Evolutionary conservation across 2,888 invertebrate species (phyloP).

Genomic region (Callyntrura sp.): DNA sequence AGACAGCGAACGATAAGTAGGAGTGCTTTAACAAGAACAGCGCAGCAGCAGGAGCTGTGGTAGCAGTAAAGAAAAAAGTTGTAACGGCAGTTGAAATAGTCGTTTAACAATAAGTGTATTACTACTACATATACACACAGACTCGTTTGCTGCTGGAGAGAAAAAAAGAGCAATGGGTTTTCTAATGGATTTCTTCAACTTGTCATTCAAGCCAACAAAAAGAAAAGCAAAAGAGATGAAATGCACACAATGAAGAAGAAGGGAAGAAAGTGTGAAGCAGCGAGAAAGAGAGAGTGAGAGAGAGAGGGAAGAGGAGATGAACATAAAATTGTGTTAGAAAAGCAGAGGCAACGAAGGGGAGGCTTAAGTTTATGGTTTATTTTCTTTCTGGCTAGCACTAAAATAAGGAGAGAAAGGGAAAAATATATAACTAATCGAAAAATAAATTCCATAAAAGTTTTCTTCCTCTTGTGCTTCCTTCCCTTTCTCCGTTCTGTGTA

Average conservation of each 20-base stretch:
- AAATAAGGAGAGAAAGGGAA: background rate
- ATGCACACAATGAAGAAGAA: background rate
- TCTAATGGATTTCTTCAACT: conserved; percentile 71
- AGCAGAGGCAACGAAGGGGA: background rate
- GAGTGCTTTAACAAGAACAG: conserved; percentile 14
- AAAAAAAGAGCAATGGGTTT: conserved; percentile 53
- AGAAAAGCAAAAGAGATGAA: conserved; percentile 22
- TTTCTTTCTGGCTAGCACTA: too few relatives aligned
- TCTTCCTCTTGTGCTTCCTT: too few relatives aligned
- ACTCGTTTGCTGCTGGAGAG: background rate
- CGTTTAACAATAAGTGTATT: too few relatives aligned
- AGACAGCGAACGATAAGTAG: conserved; percentile 41
- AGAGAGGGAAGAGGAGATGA: background rate
- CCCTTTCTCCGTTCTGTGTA: too few relatives aligned
- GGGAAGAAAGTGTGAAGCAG: conserved; percentile 39
- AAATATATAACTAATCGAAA: conserved; percentile 40
- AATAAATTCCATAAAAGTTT: conserved; percentile 49
- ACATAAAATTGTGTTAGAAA: background rate
- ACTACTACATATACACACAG: too few relatives aligned
- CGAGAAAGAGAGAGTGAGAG: too few relatives aligned
- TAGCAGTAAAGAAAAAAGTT: conserved; percentile 8
- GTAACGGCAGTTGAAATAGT: conserved; percentile 23
- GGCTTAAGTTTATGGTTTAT: background rate
- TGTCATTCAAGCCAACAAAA: conserved; percentile 57
- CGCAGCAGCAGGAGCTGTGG: too few relatives aligned